Evolutionary conservation across 2,113 vertebrate genomes (phyloP).

Genomic region (Pachycephala philippinensis): DNA sequence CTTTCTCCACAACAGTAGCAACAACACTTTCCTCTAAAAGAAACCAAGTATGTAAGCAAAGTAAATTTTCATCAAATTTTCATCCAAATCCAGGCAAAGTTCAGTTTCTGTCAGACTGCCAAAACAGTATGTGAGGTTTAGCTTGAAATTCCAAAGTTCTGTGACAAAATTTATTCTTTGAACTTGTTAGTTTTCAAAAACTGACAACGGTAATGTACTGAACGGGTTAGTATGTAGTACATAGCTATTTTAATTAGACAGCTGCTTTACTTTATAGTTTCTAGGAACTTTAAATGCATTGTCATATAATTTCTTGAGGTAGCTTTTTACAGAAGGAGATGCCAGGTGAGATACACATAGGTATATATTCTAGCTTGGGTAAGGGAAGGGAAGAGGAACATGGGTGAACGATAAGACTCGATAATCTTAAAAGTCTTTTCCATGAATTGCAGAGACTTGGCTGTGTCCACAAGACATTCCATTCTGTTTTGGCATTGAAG

Average conservation of each 20-base stretch:
- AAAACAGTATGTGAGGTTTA: not conserved
- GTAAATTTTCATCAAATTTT: not conserved
- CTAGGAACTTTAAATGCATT: not conserved
- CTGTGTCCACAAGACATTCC: not conserved
- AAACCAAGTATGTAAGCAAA: not conserved
- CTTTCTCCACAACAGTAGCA: not conserved
- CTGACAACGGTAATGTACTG: not conserved
- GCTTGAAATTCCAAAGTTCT: not conserved
- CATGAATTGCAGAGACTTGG: not conserved
- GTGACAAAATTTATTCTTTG: not conserved
- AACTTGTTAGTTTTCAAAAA: not conserved
- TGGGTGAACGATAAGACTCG: not conserved
- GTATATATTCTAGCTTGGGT: not conserved
- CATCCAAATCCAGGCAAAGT: not conserved
- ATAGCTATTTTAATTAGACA: not conserved
- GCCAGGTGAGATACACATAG: not conserved
- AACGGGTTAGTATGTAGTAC: not conserved
- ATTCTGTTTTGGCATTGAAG: not conserved
- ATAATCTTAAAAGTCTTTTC: not conserved
- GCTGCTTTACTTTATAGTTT: not conserved
- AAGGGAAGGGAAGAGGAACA: not conserved
- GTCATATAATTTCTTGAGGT: not conserved
- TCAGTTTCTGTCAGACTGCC: not conserved
- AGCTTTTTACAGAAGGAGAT: not conserved
- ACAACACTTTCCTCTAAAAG: not conserved